A percentile compares a stretch with the other conserved stretches of the same genome.
Conservation (phyloP, 2,113 vertebrate species). For the Zosterops hypoxanthus region DNA sequence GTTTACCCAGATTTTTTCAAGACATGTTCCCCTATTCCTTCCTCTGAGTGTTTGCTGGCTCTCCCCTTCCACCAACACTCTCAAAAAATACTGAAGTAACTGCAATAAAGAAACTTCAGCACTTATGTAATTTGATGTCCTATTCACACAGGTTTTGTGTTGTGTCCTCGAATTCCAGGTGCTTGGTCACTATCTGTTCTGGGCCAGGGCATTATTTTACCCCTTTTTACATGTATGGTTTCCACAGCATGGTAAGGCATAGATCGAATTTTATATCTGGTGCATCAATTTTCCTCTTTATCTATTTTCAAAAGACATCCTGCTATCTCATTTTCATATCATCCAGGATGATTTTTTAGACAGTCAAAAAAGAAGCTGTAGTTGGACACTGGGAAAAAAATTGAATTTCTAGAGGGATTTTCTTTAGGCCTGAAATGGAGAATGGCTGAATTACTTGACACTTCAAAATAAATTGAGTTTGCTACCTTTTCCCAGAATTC, state of each 20-base stretch:
- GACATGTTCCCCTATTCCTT: not conserved
- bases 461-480: not conserved
- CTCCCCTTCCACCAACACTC: not conserved
- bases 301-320: not conserved
- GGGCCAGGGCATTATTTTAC: not conserved
- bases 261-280: not conserved
- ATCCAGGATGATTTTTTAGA: not conserved
- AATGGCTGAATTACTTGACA: not conserved
- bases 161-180: not conserved
- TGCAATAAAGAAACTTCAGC: not conserved
- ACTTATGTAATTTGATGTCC: not conserved
- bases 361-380: not conserved
- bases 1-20: not conserved
- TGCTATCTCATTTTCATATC: not conserved
- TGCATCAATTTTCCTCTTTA: not conserved
- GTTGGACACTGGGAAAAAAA: not conserved
- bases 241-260: not conserved
- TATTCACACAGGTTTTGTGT: not conserved
- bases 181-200: not conserved
- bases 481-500: not conserved
- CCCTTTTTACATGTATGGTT: not conserved
- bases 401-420: not conserved
- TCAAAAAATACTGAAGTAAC: not conserved
- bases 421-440: not conserved
- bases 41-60: not conserved